Evolutionary conservation across 2,888 invertebrate genomes (phyloP), one percentile per base, ranked within the genome.

Genomic region (Eupelmus urozonus): DNA sequence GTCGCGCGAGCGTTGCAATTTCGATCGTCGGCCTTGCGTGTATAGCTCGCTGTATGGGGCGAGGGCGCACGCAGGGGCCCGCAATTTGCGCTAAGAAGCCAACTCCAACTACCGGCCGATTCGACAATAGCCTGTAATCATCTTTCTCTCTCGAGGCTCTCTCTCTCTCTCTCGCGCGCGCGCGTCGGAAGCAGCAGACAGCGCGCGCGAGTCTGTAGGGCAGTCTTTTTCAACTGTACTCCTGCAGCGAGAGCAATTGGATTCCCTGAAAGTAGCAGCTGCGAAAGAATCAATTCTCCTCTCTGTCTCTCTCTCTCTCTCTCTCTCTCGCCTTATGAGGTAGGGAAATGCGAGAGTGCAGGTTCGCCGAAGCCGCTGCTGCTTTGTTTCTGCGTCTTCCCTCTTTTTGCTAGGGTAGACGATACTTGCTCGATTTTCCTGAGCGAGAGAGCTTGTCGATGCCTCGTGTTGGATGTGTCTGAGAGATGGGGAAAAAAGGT

Each of bases 121-220:
- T 75, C 75, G 67, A 75, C 75, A 67, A 75, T 67, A 67, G 60
- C 75, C 75, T 75, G 60, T 75, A 75, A 75, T 75, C 63, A 63
- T 34, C 55, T 20, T 53, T 3, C 11, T n/a, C n/a, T n/a, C n/a
- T n/a, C n/a, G n/a, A n/a, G 11, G 16, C 55, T 34, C 66, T 51
- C 20, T 16, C 34, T 25, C 4, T 16, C 16, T n/a, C n/a, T n/a
- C n/a, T n/a, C n/a, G n/a, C n/a, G n/a, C n/a, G n/a, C 25, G 51
- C 34, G 45, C 45, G 9, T 23, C 72, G 71, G 60, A 71, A 60
- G 60, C 59, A 55, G 40, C 20, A 23, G 62, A 29, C 57, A 23
- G n/a, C n/a, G n/a, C n/a, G n/a, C n/a, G n/a, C n/a, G n/a, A 25
- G 20, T 4, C 16, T 49, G 11, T 16, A 45, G 9, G 13, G 2